Conservation (phyloP, 2,113 vertebrate genomes). For the Lontra canadensis region DNA sequence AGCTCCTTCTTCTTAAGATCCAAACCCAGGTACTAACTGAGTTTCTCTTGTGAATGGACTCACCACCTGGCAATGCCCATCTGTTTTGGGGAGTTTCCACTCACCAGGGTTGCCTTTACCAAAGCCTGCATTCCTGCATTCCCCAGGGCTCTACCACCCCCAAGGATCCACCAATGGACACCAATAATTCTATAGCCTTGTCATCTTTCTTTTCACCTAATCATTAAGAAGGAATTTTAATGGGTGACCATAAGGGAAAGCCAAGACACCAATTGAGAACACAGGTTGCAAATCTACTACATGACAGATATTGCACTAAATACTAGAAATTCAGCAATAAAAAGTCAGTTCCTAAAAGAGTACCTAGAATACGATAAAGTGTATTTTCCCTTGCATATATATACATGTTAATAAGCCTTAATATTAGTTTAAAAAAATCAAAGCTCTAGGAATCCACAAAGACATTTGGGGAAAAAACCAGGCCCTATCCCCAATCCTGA, state of each 20-base stretch:
- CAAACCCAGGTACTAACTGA: background rate
- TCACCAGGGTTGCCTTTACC: background rate
- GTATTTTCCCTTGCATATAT: background rate
- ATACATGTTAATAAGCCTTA: background rate
- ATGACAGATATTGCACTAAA: background rate
- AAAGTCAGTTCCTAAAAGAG: background rate
- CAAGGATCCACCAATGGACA: background rate
- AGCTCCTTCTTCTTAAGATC: background rate
- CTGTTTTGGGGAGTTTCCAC: background rate
- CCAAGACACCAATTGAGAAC: background rate
- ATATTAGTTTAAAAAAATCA: background rate
- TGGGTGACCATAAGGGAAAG: background rate
- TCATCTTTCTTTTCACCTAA: background rate
- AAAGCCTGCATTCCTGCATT: background rate
- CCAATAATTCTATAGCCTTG: background rate
- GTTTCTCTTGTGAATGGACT: background rate
- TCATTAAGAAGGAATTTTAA: background rate
- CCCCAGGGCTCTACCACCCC: background rate
- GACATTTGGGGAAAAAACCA: background rate
- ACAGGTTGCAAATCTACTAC: background rate
- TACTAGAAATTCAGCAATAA: background rate
- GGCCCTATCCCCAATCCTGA: no score
- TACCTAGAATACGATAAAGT: background rate
- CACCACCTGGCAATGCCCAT: rapidly evolving
- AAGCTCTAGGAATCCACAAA: background rate